These are phyloP conservation scores for Mesitornis unicolor DNA, from an alignment of 2,113 vertebrate species.

Conservation along the genomic window DNA sequence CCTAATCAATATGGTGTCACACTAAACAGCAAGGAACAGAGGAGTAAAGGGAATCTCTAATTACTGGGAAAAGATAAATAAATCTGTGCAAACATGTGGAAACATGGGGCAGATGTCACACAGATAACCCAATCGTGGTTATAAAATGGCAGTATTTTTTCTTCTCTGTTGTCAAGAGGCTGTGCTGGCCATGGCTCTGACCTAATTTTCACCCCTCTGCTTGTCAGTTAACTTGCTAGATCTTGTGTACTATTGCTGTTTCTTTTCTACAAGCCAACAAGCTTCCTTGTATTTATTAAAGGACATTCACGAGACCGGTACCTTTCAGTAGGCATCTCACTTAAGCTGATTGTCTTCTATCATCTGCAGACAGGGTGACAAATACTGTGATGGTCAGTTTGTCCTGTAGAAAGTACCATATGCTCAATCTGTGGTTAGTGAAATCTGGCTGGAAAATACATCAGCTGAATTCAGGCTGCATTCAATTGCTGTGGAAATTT, in stretches of 20 bases:
- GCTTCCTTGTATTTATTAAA: neutral
- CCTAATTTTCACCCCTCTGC: neutral
- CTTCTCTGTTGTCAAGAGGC: neutral
- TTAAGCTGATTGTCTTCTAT: neutral
- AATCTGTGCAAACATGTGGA: neutral
- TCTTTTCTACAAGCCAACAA: neutral
- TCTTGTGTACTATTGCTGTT: accelerated
- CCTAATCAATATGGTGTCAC: slow-evolving; percentile 4
- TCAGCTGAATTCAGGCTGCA: neutral
- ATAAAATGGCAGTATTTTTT: neutral
- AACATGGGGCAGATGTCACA: neutral
- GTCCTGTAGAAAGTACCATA: neutral
- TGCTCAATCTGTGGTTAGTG: neutral
- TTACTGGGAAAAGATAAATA: slow-evolving; percentile 27
- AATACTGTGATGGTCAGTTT: neutral
- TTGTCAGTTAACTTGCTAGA: neutral
- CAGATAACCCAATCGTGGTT: neutral
- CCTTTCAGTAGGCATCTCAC: neutral
- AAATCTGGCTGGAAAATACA: neutral
- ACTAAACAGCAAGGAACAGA: slow-evolving; percentile 15
- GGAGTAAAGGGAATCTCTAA: neutral
- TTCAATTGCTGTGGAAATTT: neutral
- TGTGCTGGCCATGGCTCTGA: neutral
- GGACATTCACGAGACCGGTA: neutral
- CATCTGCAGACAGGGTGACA: accelerated